Base-by-base conservation (phyloP, 1,140 invertebrate species). In the Caenorhabditis remanei region DNA sequence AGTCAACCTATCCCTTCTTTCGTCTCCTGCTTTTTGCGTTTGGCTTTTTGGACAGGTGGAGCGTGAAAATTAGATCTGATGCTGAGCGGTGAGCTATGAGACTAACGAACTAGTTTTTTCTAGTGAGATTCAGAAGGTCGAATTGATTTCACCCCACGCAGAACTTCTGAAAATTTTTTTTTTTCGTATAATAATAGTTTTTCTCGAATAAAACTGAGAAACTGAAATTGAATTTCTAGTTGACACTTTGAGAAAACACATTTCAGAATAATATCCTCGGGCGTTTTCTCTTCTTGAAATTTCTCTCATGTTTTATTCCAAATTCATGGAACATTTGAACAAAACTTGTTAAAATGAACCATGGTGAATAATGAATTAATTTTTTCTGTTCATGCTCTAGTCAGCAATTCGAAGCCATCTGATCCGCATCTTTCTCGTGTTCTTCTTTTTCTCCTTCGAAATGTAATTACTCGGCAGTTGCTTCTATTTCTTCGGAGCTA, bases 391-490 rank as follows among this genome's bases (percentile, higher is more conserved):
- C 61, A 24, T 32, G 0, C 19, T 75, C n/a, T 24, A 13, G 67
- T 19, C 7, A 21, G 24, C 14, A 19, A 24, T 55, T 13, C 85
- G 16, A 40, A 84, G 46, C 46, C 86, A 56, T 55, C 85, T 79
- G 71, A 79, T 79, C 71, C 71, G 71, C 71, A 79, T 71, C 16
- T 85, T 87, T n/a, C 40, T 43, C 56, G 32, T 50, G n/a, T 41
- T 87, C 48, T 67, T 46, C 43, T 83, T 50, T 53, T 50, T 86
- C 71, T 32, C 40, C 41, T 85, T 84, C 56, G 79, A 87, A 84
- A 61, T 84, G 55, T 84, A 61, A 84, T 84, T 65, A 61, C 85
- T 61, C 46, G 48, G 53, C 43, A 87, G 56, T 79, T 61, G 53
- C 40, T 87, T 87, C 85, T 82, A 48, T 43, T 85, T 41, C 85